Percentiles rank a stretch among this genome's conserved stretches.
Evolutionary conservation across 2,888 invertebrate species (phyloP).

Genomic region (Aproaerema taeniolella): DNA sequence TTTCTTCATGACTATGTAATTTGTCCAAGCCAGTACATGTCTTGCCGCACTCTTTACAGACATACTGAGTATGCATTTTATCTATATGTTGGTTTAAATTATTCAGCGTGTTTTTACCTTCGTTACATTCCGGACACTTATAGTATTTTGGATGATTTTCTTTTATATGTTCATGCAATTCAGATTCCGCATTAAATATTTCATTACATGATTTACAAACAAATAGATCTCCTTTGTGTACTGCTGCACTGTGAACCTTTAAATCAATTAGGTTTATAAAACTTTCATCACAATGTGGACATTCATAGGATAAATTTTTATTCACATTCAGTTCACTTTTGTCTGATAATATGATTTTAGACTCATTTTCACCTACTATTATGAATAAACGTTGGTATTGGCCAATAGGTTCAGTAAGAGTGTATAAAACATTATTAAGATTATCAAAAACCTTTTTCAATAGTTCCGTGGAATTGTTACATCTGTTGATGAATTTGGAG

Average conservation of each 20-base stretch:
- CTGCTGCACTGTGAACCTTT: not conserved
- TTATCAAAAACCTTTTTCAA: constrained; percentile 44
- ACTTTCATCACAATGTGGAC: not conserved
- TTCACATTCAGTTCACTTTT: constrained; percentile 22
- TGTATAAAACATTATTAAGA: constrained; percentile 33
- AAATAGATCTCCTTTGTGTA: too few relatives aligned
- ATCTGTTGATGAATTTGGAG: constrained; percentile 39
- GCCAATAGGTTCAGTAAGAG: constrained; percentile 27
- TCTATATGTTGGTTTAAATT: constrained; percentile 42
- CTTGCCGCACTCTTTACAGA: constrained; percentile 60
- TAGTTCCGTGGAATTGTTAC: constrained; percentile 34
- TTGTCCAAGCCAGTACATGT: constrained; percentile 44
- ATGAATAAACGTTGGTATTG: constrained; percentile 41
- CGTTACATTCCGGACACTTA: constrained; percentile 43
- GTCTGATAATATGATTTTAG: constrained; percentile 38
- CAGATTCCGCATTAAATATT: constrained; percentile 29
- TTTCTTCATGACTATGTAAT: constrained; percentile 48
- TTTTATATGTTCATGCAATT: constrained; percentile 32
- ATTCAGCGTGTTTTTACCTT: constrained; percentile 35
- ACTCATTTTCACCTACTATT: constrained; percentile 34
- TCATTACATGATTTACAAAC: constrained; percentile 45
- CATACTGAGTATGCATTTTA: constrained; percentile 34
- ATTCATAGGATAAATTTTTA: not conserved
- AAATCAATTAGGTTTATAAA: not conserved
- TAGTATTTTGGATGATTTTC: constrained; percentile 30